These are phyloP conservation scores for Myzus persicae DNA, from an alignment of 1,140 invertebrate genomes.

Conservation along the genomic window DNA sequence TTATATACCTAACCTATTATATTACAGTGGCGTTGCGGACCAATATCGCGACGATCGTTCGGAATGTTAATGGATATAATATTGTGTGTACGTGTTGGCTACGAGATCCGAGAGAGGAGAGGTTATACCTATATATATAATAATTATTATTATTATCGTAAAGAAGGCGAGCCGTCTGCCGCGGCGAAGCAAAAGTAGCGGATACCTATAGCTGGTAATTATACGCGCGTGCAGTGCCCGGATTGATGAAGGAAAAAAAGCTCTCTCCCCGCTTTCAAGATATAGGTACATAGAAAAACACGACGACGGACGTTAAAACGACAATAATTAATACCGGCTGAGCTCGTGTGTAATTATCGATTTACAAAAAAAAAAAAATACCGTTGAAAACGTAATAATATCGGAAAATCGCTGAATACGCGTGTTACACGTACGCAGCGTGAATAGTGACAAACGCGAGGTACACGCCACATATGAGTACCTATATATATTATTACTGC, in stretches of 20 bases:
- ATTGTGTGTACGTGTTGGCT: neutral
- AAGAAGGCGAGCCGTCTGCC: conserved; percentile 21
- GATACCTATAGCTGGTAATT: conserved; percentile 5
- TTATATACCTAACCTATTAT: conserved; percentile 10
- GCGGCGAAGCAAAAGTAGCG: neutral
- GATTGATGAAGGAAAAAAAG: neutral
- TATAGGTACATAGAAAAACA: neutral
- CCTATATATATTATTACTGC: neutral
- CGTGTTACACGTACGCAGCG: neutral
- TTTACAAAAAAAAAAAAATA: neutral
- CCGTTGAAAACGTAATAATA: neutral
- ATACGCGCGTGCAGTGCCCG: neutral
- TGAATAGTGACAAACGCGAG: neutral
- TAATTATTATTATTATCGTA: conserved; percentile 19
- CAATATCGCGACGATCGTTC: neutral
- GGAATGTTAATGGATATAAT: conserved; percentile 40
- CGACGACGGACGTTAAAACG: neutral
- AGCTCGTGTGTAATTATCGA: neutral
- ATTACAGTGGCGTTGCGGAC: neutral
- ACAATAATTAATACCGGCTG: neutral
- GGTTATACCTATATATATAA: neutral
- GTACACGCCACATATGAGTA: neutral
- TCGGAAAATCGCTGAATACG: neutral
- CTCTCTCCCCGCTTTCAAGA: neutral
- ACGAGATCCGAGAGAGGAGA: neutral